Evolutionary conservation across 2,888 invertebrate species (phyloP).

Genomic region (Ceramica pisi): DNA sequence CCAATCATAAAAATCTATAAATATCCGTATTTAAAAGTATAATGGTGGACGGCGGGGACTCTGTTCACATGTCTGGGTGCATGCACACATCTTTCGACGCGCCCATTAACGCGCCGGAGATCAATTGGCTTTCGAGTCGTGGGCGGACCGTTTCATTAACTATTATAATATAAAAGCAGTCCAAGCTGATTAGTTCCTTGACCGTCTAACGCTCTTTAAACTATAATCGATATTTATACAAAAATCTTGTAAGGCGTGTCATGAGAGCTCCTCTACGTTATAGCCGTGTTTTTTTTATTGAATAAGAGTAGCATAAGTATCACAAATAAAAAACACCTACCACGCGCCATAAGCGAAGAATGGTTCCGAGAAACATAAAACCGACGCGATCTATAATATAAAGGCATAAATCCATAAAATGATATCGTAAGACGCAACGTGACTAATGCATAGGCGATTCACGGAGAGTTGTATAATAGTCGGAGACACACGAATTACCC

Average conservation of each 20-base stretch:
- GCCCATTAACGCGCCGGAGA: slow-evolving; percentile 85
- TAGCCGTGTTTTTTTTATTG: slow-evolving; percentile 33
- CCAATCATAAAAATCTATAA: slow-evolving; percentile 75
- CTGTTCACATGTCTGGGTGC: slow-evolving; percentile 77
- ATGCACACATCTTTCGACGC: slow-evolving; percentile 83
- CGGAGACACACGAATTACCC: slow-evolving; percentile 88
- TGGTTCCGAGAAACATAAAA: slow-evolving; percentile 80
- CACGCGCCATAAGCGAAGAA: slow-evolving; percentile 66
- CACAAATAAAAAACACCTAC: slow-evolving; percentile 73
- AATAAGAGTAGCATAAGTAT: slow-evolving; percentile 52
- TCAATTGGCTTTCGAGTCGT: slow-evolving; percentile 85
- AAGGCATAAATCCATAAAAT: slow-evolving; percentile 82
- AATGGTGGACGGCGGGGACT: slow-evolving; percentile 77
- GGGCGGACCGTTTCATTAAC: slow-evolving; percentile 89
- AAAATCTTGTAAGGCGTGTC: slow-evolving; percentile 70
- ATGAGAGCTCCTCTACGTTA: slow-evolving; percentile 52
- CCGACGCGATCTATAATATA: slow-evolving; percentile 81
- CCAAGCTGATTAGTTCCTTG: slow-evolving; percentile 86
- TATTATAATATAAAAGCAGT: slow-evolving; percentile 88
- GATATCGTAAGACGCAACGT: slow-evolving; percentile 83
- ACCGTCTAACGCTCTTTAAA: slow-evolving; percentile 76
- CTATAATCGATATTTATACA: slow-evolving; percentile 77
- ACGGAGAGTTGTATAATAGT: slow-evolving; percentile 84
- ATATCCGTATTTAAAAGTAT: slow-evolving; percentile 79
- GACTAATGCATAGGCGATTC: slow-evolving; percentile 88